A percentile compares a stretch with the other conserved stretches of the same genome.
Evolutionary conservation across 2,888 invertebrate species (phyloP).

Genomic region (Stratiomys singularior): DNA sequence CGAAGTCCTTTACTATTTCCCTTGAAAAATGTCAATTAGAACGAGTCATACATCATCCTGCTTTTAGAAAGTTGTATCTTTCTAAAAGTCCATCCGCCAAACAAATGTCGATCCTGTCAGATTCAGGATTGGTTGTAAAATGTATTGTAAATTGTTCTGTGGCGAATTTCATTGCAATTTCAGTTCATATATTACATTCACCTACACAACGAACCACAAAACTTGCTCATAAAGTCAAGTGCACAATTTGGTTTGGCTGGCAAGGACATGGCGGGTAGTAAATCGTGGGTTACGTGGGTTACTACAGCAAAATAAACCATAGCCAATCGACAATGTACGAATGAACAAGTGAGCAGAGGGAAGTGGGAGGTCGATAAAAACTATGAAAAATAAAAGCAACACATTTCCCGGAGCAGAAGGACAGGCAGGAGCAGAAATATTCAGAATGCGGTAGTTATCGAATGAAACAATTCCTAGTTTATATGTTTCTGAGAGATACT

Average conservation of each 20-base stretch:
- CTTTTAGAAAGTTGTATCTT: neutral
- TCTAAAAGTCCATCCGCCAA: conserved; percentile 35
- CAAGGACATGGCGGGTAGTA: neutral
- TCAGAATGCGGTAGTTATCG: too few relatives aligned
- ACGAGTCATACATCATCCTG: neutral
- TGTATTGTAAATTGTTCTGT: neutral
- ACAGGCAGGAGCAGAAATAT: too few relatives aligned
- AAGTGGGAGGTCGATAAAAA: neutral
- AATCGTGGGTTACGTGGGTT: neutral
- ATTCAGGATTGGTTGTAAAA: neutral
- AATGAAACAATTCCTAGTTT: too few relatives aligned
- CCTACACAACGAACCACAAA: conserved; percentile 8
- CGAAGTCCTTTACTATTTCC: too few relatives aligned
- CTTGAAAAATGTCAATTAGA: too few relatives aligned
- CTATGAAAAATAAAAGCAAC: too few relatives aligned
- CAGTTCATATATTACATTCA: conserved; percentile 15
- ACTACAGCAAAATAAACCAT: neutral
- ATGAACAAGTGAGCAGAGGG: neutral
- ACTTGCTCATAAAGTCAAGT: too few relatives aligned
- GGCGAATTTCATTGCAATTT: neutral
- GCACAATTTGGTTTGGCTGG: neutral
- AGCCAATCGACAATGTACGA: neutral
- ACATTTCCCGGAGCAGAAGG: too few relatives aligned
- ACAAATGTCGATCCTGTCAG: conserved; percentile 43
- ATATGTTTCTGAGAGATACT: too few relatives aligned